Evolutionary conservation across 1,140 invertebrate genomes (phyloP).

Genomic region (Anthonomus grandis): DNA sequence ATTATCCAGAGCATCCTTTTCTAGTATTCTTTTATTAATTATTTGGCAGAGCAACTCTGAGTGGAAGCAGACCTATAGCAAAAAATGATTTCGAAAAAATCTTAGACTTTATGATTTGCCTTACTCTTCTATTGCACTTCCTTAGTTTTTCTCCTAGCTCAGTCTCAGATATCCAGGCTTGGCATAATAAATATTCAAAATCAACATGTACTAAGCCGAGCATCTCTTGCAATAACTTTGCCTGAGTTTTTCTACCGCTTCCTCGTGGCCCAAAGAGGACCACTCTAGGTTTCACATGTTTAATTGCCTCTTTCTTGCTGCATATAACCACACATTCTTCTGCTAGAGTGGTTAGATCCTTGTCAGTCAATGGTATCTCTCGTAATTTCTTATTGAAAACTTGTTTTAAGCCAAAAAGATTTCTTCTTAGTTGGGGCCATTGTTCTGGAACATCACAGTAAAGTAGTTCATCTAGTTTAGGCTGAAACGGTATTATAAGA

Average conservation of each 20-base stretch:
- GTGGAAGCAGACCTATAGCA: constrained; percentile 43
- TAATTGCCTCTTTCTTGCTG: constrained; percentile 29
- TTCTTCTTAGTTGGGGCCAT: constrained; percentile 42
- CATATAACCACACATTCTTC: constrained; percentile 33
- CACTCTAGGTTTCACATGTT: constrained; percentile 47
- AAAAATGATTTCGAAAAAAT: too few relatives aligned
- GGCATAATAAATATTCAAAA: constrained; percentile 53
- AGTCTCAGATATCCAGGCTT: constrained; percentile 50
- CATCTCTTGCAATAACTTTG: constrained; percentile 44
- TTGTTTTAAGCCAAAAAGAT: constrained; percentile 34
- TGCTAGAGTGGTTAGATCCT: constrained; percentile 23
- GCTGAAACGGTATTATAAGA: constrained; percentile 44
- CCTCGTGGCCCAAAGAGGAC: constrained; percentile 53
- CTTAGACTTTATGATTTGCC: too few relatives aligned
- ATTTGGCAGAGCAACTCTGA: constrained; percentile 50
- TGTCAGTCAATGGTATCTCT: constrained; percentile 18
- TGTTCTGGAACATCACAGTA: constrained; percentile 37
- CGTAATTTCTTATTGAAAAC: constrained; percentile 37
- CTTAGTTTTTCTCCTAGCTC: constrained; percentile 52
- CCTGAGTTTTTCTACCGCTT: constrained; percentile 52
- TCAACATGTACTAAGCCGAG: constrained; percentile 54
- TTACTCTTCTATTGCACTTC: constrained; percentile 39
- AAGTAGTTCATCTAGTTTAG: constrained; percentile 36
- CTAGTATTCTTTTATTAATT: constrained; percentile 51
- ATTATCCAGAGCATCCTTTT: constrained; percentile 55